Base-by-base conservation (phyloP, 1,140 invertebrate species). In the Probaryconus sp. region DNA sequence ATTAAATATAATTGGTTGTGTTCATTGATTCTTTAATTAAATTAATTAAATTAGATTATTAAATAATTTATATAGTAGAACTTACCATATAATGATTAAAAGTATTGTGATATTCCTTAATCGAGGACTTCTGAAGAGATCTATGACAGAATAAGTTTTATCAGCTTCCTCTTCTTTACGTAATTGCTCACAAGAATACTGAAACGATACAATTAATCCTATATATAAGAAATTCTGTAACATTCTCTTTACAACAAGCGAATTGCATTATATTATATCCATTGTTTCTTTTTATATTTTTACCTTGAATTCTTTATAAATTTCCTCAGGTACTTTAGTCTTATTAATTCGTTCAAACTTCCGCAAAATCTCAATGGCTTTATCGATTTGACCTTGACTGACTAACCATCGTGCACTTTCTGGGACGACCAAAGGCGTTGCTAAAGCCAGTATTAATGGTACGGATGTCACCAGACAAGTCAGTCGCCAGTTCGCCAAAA, bases 331-430 rank as follows among this genome's bases (percentile, higher is more conserved):
- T 18, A 96, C 92, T 65, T 92, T 90, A 0, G 89, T 92, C 26
- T 91, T 90, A 85, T 97, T 97, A 10, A 95, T 91, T 56, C 89
- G 89, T 78, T 95, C 93, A 80, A 96, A 94, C 77, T 93, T 93
- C 64, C 90, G 91, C 60, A 96, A 88, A 24, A 96, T 96, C 5
- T 84, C 83, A 14, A 95, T 88, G 2, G 94, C 94, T 77, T 93
- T 91, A 51, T 95, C 93, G 0, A 94, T 88, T 79, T 93, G 89
- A 2, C 94, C 94, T 87, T 95, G 93, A 1, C 94, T 95, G 0
- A 95, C 91, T 6, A 96, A 81, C 94, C 94, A 96, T 89, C 94
- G 91, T 0, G 94, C 94, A 76, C 94, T 95, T 85, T 96, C 95
- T 0, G 95, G 95, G 3, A 96, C 92, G 1, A 94, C 72, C 86